Base-by-base conservation (phyloP, 1,140 invertebrate genomes). In the Microplitis demolitor region DNA sequence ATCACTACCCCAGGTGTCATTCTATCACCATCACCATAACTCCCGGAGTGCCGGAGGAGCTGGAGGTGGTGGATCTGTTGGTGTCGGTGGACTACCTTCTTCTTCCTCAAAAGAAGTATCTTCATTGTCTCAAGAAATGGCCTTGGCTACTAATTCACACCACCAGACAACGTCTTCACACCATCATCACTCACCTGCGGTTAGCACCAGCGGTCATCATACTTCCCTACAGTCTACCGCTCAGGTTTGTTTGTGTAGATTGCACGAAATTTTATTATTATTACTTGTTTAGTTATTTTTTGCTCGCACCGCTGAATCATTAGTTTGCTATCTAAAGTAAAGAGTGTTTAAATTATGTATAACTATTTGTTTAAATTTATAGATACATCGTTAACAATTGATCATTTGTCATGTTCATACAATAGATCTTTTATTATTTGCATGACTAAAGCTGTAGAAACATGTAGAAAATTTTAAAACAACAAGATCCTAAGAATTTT, bases 1-100 rank as follows among this genome's bases (percentile, higher is more conserved):
- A 24, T 24, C 85, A 73, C 81, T 88, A 81, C 86, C 87, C 74
- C 88, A 88, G 82, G 88, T 88, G 74, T 87, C 85, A 54, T 84
- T 86, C 54, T 86, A 85, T 74, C 85, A 85, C 73, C 84, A 85
- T 80, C 84, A 84, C 74, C 84, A 86, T 72, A 85, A 84, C 74
- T 78, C 78, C 78, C 79, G 79, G 77, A 78, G 78, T 76, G 74
- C 75, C 76, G 77, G 78, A 73, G 66, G 76, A 76, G 81, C 77
- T 66, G 76, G 80, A 73, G 74, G 39, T 9, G 6, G 6, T 45
- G 39, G 39, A 2, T 11, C 39, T 45, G 6, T 11, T 45, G 39
- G 39, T 9, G 11, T 9, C 39, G 39, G 39, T 8, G 39, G 39
- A 11, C 39, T 5, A 6, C 6, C 24, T 24, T 24, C 78, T 78